Base-by-base conservation (phyloP, 1,140 invertebrate genomes). In the Drosophila asahinai region DNA sequence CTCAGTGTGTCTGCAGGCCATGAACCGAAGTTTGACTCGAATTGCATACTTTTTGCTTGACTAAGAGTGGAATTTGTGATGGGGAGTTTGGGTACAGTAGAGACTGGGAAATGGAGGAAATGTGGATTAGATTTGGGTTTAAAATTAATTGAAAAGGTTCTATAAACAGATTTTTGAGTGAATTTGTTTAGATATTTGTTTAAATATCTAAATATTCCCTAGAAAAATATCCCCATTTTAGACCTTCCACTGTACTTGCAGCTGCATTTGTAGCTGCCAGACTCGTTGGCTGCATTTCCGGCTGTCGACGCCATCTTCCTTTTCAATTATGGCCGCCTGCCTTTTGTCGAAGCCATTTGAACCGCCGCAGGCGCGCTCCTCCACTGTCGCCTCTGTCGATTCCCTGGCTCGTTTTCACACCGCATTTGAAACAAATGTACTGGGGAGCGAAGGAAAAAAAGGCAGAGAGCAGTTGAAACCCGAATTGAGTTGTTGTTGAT, bases 331-430 rank as follows among this genome's bases (percentile, higher is more conserved):
- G 52, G 49, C 70, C 42, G 54, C 64, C 38, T 52, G 60, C 59
- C 59, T 65, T 72, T 68, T 43, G 55, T 17, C 17, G 15, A 30
- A 68, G 42, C 63, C 68, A 52, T 40, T 17, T 25, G 33, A 49
- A 68, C 54, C 38, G 47, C 49, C 73, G 25, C 54, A 43, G 74
- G 62, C 63, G 36, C 27, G 36, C 36, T 54, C 48, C 71, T 15
- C 8, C 27, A 25, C 25, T 43, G 52, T 49, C 45, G 36, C 62
- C 48, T 55, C 61, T 76, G 79, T 80, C 80, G 81, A 70, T 78
- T 87, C 19, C 64, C 52, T 71, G 73, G 80, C 63, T 86, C 80
- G 76, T 78, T 87, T 90, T 81, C 86, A 89, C 86, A 90, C 86
- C 79, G 83, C 77, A 66, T 68, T 90, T 81, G 78, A 71, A 79